Evolutionary conservation across 2,113 vertebrate genomes (phyloP), one percentile per base, ranked within the genome.

Genomic region (Anoura caudifer): DNA sequence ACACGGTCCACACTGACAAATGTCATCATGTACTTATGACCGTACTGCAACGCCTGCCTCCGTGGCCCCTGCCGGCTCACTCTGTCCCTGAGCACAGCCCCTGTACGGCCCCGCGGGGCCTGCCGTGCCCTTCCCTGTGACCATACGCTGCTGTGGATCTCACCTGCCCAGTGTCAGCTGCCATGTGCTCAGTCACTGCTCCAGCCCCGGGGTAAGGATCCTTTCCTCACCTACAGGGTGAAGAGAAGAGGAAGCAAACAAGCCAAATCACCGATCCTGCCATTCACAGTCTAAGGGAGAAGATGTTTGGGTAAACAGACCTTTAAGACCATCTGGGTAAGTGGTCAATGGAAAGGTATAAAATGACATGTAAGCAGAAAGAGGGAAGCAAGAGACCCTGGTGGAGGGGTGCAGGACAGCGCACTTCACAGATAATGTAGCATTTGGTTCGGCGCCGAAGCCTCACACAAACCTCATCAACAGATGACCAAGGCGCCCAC

Each of bases 21-120:
- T 1, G 26, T 65, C 61, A 65, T 65, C 4, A 2, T 15, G 61
- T 33, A 65, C 31, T 31, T 33, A 13, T 33, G 61, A 15, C 61
- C 13, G 5, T 17, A 28, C 41, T 22, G 33, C 47, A 75, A 28
- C 54, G 8, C 43, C 41, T 65, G 7, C 33, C 43, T 84, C 63
- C n/a, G 1, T 0, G 31, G 33, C 7, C 13, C 36, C 43, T 26
- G 16, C 26, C 14, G 24, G 3, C 20, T 61, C 16, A 2, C 36
- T 65, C 47, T 45, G 13, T 17, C 61, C 47, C 31, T 16, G 20
- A 33, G 22, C 31, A 4, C 26, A n/a, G 59, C 10, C 31, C 26
- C 59, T 41, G 4, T 4, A 3, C 3, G 80, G 22, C 36, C 70
- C 41, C 4, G 9, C 19, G 22, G 26, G 26, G 15, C 20, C 41